Base-by-base conservation (phyloP, 2,888 invertebrate genomes). In the Auanema sp. region DNA sequence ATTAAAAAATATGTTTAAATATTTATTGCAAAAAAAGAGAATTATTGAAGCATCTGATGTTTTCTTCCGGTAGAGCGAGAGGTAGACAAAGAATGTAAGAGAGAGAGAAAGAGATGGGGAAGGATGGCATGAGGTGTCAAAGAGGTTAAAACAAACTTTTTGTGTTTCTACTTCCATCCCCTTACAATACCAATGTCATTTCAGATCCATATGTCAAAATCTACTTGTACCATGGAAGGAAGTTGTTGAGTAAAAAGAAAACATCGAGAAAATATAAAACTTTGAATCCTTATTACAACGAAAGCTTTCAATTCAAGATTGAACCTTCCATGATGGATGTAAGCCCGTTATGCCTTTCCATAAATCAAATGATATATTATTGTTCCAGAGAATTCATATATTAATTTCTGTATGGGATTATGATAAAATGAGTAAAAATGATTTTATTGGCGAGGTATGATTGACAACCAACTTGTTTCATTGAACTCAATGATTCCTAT, bases 191-290 rank as follows among this genome's bases (percentile, higher is more conserved):
- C 33, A 24, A 11, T 11, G 16, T 14, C 54, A 21, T 72, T 78
- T 61, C 71, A 83, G 83, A 83, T 65, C 83, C 83, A 1, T 83
- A 83, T 64, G 79, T 83, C 43, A 83, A 83, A 63, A 72, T 83
- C 58, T 78, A 83, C 59, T 66, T 83, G 33, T 79, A 77, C 60
- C 77, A 83, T 21, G 79, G 81, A 10, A 74, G 80, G 53, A 83
- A 83, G 49, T 57, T 83, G 56, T 43, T 80, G 49, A 66, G 71
- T 52, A 83, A 83, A 58, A 83, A 83, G 71, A 83, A 83, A 67
- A 83, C 83, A 12, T 75, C 79, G 1, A 62, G 79, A n/a, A 83
- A 83, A 57, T 79, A 75, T 69, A 82, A 83, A 49, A 76, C 76
- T 10, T 58, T 76, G 33, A 77, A 77, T 60, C 78, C 78, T 6